Base-by-base conservation (phyloP, 2,113 vertebrate genomes). In the Coreoperca whiteheadi region DNA sequence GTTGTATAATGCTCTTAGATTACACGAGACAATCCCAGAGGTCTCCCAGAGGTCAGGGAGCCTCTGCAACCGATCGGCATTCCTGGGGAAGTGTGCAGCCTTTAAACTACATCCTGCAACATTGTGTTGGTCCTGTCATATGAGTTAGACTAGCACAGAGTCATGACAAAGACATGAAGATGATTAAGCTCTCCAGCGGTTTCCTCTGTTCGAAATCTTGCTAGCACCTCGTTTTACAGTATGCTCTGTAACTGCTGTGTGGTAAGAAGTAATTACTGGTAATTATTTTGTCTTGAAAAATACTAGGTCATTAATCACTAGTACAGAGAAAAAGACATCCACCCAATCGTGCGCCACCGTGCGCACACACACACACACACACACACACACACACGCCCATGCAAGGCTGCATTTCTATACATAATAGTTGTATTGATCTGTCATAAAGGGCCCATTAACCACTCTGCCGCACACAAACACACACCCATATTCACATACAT, bases 1-100 rank as follows among this genome's bases (percentile, higher is more conserved):
- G 63, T 77, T 80, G 67, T 83, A 75, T 81, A 87, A 83, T 87
- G 72, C 72, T 69, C 83, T 77, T 57, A 77, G 84, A 88, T 88
- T 91, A 39, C 74, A 84, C 81, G 54, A 79, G 77, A 61, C 64
- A 79, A 74, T 71, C 59, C 23, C 46, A 59, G 59, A 75, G 54
- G 74, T 85, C 68, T 82, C 78, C 65, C 21, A 66, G n/a, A n/a
- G n/a, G n/a, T n/a, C n/a, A n/a, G n/a, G 67, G 80, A 89, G 63
- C 18, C 79, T 57, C 20, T 4, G 39, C n/a, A 83, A 53, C 57
- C 69, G 41, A 43, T 66, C 73, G 54, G 54, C 61, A 69, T 67
- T 46, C 50, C 59, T 74, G 32, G 41, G 25, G 37, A 66, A 61
- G 46, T 2, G 59, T 67, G 64, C 25, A 59, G 54, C 48, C 37